Conservation (phyloP, 2,113 vertebrate species). For the Brachirus orientalis region DNA sequence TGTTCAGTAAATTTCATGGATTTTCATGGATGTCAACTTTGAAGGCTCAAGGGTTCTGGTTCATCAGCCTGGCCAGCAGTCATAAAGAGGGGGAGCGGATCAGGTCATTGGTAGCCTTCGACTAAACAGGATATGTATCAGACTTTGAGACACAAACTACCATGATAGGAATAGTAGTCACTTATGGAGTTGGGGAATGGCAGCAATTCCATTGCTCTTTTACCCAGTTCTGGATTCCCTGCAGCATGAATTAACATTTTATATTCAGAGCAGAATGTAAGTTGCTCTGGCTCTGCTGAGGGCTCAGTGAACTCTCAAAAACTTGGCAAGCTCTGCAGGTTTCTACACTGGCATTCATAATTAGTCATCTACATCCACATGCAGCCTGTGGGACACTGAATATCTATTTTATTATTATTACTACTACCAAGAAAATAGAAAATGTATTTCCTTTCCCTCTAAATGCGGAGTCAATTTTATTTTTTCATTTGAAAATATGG, state of each 20-base stretch:
- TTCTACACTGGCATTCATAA: conserved; percentile 71
- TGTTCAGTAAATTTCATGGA: conserved; percentile 60
- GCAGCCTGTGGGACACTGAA: conserved; percentile 49
- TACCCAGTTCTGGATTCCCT: conserved; percentile 69
- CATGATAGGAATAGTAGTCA: conserved; percentile 44
- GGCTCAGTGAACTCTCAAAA: conserved; percentile 76
- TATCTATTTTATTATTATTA: conserved; percentile 41
- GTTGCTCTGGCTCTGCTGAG: conserved; percentile 66
- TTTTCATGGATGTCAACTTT: conserved; percentile 36
- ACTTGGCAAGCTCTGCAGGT: conserved; percentile 75
- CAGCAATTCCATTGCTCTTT: conserved; percentile 63
- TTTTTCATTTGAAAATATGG: not conserved
- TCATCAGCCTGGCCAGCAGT: conserved; percentile 46
- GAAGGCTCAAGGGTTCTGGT: conserved; percentile 38
- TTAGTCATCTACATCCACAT: conserved; percentile 62
- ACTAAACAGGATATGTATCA: conserved; percentile 55
- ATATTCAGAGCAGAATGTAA: conserved; percentile 75
- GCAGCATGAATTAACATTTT: conserved; percentile 82
- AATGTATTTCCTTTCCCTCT: conserved; percentile 13
- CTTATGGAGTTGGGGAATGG: conserved; percentile 31
- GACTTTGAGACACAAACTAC: conserved; percentile 34
- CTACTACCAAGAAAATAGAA: conserved; percentile 34
- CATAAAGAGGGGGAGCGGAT: conserved; percentile 22
- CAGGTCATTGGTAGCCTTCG: conserved; percentile 38
- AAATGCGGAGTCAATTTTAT: not conserved